Conservation (phyloP, 2,797 vertebrate species). For the Gymnoscopelus braueri region DNA sequence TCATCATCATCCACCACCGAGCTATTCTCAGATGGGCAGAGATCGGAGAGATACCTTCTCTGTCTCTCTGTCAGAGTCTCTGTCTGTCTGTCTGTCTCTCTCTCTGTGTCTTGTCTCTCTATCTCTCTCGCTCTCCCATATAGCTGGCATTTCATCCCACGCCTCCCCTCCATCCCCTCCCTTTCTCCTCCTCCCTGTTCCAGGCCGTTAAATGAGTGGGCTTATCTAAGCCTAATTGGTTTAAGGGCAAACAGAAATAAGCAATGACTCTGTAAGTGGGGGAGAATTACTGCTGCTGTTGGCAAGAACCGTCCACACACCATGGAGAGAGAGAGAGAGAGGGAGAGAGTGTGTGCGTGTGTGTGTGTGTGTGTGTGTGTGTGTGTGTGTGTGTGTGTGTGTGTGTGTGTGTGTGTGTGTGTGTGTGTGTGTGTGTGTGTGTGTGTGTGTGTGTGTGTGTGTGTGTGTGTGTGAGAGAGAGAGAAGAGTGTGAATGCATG, state of each 20-base stretch:
- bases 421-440: slow-evolving; percentile 18
- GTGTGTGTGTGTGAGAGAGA: slow-evolving; percentile 26
- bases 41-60: slow-evolving; percentile 31
- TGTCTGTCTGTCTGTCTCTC: slow-evolving; percentile 44
- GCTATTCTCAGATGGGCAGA: neutral
- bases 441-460: slow-evolving; percentile 4
- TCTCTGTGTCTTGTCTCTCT: slow-evolving; percentile 14
- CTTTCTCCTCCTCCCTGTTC: slow-evolving; percentile 53
- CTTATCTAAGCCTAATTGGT: slow-evolving; percentile 80
- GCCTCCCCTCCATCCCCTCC: slow-evolving; percentile 3
- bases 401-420: neutral
- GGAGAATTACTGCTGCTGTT: slow-evolving; percentile 75
- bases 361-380: slow-evolving; percentile 17
- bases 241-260: slow-evolving; percentile 83
- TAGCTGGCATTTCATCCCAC: neutral
- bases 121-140: neutral
- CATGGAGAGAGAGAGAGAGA: slow-evolving; percentile 7
- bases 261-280: slow-evolving; percentile 67
- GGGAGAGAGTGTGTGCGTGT: slow-evolving; percentile 22
- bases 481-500: slow-evolving; percentile 35
- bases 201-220: slow-evolving; percentile 72
- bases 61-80: slow-evolving; percentile 23
- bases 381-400: slow-evolving; percentile 28
- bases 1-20: neutral
- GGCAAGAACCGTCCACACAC: slow-evolving; percentile 69